Conservation (phyloP, 2,797 vertebrate species). For the Vultur gryphus region DNA sequence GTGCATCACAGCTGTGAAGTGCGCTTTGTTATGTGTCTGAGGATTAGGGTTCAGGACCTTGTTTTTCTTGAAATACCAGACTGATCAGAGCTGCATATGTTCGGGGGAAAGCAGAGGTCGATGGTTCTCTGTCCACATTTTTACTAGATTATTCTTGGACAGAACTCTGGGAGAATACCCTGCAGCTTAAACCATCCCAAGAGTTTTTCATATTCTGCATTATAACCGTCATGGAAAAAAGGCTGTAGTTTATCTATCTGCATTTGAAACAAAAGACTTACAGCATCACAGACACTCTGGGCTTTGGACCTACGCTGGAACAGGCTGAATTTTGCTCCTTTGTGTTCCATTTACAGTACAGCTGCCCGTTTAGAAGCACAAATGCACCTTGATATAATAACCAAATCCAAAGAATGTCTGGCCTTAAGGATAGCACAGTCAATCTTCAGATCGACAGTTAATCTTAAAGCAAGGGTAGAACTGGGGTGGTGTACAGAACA, state of each 20-base stretch:
- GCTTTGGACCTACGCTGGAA: conserved; percentile 57
- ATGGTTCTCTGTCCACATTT: conserved; percentile 86
- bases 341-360: conserved; percentile 61
- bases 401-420: conserved; percentile 35
- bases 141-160: conserved; percentile 85
- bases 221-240: conserved; percentile 54
- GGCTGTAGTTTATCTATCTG: conserved; percentile 61
- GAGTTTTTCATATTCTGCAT: conserved; percentile 73
- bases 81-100: conserved; percentile 86
- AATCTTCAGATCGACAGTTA: conserved; percentile 13
- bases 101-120: conserved; percentile 81
- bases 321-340: conserved; percentile 62
- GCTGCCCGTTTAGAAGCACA: conserved; percentile 56
- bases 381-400: conserved; percentile 53
- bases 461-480: conserved; percentile 31
- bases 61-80: conserved; percentile 89
- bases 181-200: conserved; percentile 76
- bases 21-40: conserved; percentile 90
- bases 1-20: conserved; percentile 90
- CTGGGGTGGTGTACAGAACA: background rate
- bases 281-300: background rate
- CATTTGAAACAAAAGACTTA: conserved; percentile 73
- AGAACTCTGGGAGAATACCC: conserved; percentile 83
- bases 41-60: conserved; percentile 89
- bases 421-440: conserved; percentile 10